phyloP scores from a whole-genome alignment of 2,888 invertebrate species.

The Pilophorus perplexus region DNA sequence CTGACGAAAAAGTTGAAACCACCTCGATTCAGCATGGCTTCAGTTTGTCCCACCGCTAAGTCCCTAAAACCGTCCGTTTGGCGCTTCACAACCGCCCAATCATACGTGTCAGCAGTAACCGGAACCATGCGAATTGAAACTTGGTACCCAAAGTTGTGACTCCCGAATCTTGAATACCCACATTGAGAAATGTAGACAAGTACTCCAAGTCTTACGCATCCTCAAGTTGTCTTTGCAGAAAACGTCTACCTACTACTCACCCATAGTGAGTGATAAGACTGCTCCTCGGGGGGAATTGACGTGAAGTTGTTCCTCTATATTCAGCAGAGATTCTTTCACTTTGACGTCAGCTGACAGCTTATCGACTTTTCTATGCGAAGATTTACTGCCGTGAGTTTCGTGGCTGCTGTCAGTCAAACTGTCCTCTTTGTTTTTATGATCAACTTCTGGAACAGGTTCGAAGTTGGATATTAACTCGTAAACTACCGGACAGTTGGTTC shows the following conservation, averaged over 20 bases:
- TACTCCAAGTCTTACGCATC: no score
- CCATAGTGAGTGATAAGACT: conserved; percentile 73
- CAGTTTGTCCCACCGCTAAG: no score
- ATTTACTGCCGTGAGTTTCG: neutral
- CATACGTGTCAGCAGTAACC: no score
- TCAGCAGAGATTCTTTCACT: conserved; percentile 44
- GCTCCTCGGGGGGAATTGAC: conserved; percentile 69
- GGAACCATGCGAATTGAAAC: no score
- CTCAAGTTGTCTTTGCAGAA: no score
- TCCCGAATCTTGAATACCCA: no score
- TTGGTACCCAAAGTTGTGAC: no score
- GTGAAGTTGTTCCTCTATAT: conserved; percentile 48
- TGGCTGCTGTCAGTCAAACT: neutral
- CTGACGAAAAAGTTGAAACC: no score
- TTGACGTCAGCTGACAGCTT: conserved; percentile 46
- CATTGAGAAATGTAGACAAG: no score
- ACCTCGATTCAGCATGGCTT: no score
- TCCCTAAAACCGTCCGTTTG: no score
- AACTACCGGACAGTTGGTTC: neutral
- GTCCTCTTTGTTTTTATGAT: neutral
- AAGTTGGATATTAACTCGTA: neutral
- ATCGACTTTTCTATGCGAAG: conserved; percentile 46
- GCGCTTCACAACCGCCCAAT: no score
- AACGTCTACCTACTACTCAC: conserved; percentile 53
- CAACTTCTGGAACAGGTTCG: neutral